A percentile compares a stretch with the other conserved stretches of the same genome.
These are phyloP conservation scores for Zaprionus inermis DNA, from an alignment of 1,140 invertebrate genomes.

Conservation along the genomic window DNA sequence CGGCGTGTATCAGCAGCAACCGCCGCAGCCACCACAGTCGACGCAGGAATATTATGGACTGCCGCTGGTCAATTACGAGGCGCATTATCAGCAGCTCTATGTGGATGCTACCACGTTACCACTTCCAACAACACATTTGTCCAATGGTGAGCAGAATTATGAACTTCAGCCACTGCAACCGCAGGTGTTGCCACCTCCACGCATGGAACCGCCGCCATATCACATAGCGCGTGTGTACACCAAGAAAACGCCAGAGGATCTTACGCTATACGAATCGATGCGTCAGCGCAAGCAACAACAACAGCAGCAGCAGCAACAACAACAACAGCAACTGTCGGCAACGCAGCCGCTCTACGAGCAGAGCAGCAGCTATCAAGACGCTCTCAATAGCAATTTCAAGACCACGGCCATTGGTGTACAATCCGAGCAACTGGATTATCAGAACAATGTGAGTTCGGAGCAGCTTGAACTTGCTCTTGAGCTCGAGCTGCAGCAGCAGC, in stretches of 20 bases:
- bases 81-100: slow-evolving; percentile 72
- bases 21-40: slow-evolving; percentile 34
- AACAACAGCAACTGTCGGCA: slow-evolving; percentile 31
- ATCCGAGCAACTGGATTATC: slow-evolving; percentile 64
- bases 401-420: slow-evolving; percentile 69
- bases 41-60: slow-evolving; percentile 67
- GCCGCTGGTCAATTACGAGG: slow-evolving; percentile 70
- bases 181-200: slow-evolving; percentile 47
- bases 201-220: slow-evolving; percentile 87
- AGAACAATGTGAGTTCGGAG: slow-evolving; percentile 59
- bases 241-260: slow-evolving; percentile 86
- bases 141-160: slow-evolving; percentile 73
- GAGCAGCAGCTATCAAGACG: slow-evolving; percentile 62
- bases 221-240: slow-evolving; percentile 89
- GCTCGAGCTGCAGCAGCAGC: slow-evolving; percentile 25
- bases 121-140: slow-evolving; percentile 68
- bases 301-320: slow-evolving; percentile 54
- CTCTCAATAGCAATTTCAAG: slow-evolving; percentile 71
- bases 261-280: slow-evolving; percentile 74
- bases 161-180: slow-evolving; percentile 62
- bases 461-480: slow-evolving; percentile 6
- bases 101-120: slow-evolving; percentile 63
- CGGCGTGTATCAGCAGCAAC: slow-evolving; percentile 61
- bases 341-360: slow-evolving; percentile 38
- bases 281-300: slow-evolving; percentile 69